A percentile compares a stretch with the other conserved stretches of the same genome.
Conservation (phyloP, 2,797 vertebrate species). For the Strix occidentalis region DNA sequence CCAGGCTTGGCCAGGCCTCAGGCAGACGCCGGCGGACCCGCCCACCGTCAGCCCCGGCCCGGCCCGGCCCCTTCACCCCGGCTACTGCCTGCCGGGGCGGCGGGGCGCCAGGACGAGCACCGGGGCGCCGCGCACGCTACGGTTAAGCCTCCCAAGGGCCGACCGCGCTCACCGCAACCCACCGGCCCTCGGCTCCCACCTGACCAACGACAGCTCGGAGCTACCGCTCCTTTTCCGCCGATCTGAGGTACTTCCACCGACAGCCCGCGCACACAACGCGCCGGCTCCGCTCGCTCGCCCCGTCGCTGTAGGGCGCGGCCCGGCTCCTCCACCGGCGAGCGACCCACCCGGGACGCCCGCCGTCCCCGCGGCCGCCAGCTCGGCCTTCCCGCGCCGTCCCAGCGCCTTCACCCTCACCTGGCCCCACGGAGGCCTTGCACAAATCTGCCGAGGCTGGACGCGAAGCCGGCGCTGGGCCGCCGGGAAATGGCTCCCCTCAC, state of each 20-base stretch:
- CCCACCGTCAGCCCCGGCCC: neutral
- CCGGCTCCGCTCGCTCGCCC: neutral
- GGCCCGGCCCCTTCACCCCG: too few species aligned
- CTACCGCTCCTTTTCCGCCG: neutral
- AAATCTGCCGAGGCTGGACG: neutral
- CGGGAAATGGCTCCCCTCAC: too few species aligned
- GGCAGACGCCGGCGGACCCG: neutral
- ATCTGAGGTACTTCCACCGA: neutral
- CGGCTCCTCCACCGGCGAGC: neutral
- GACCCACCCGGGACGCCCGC: too few species aligned
- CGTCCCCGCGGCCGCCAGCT: neutral
- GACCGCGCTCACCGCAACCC: neutral
- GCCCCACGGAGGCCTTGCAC: neutral
- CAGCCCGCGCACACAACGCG: neutral
- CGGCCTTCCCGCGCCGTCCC: neutral
- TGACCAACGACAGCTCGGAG: too few species aligned
- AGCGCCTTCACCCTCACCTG: neutral
- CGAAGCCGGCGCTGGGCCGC: accelerated
- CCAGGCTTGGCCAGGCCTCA: neutral
- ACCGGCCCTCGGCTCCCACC: accelerated
- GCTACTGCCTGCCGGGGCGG: neutral
- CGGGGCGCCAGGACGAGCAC: neutral
- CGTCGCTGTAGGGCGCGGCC: neutral
- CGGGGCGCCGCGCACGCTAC: neutral
- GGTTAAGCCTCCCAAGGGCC: neutral